Percentiles rank a stretch among this genome's conserved stretches.
phyloP scores from a whole-genome alignment of 2,797 vertebrate genomes.

The Rhadinocentrus ornatus region DNA sequence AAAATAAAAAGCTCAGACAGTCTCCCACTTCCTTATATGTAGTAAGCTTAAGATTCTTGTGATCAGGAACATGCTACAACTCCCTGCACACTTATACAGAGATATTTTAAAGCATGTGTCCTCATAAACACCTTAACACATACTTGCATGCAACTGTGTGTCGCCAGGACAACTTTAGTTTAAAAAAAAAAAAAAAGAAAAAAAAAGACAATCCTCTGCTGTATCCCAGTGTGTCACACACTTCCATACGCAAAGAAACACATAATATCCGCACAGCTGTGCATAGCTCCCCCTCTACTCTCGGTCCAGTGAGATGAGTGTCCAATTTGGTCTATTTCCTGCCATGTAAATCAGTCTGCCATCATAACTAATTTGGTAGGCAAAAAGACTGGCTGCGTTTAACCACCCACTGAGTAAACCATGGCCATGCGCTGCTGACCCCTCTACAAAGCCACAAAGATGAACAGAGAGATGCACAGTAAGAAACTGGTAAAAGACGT shows the following conservation, averaged over 20 bases:
- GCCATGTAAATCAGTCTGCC: slow-evolving; percentile 75
- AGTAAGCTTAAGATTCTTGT: slow-evolving; percentile 41
- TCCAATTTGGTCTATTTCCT: slow-evolving; percentile 65
- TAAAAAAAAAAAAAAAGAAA: slow-evolving; percentile 4
- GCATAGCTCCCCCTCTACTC: slow-evolving; percentile 21
- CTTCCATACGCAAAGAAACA: not conserved
- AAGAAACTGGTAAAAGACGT: slow-evolving; percentile 3
- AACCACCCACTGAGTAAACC: slow-evolving; percentile 75
- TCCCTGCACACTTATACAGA: slow-evolving; percentile 34
- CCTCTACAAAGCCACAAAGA: slow-evolving; percentile 67
- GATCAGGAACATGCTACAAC: slow-evolving; percentile 33
- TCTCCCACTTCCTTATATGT: slow-evolving; percentile 35
- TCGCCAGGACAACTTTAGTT: slow-evolving; percentile 69
- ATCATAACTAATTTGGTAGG: slow-evolving; percentile 76
- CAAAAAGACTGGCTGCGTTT: slow-evolving; percentile 69
- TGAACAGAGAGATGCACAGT: slow-evolving; percentile 7
- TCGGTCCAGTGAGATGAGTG: slow-evolving; percentile 21
- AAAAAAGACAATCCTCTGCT: slow-evolving; percentile 1
- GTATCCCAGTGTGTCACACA: slow-evolving; percentile 22
- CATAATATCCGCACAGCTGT: slow-evolving; percentile 9
- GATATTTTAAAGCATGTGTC: slow-evolving; percentile 67
- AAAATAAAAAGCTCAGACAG: slow-evolving; percentile 67
- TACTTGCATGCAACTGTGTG: slow-evolving; percentile 58
- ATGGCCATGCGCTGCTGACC: slow-evolving; percentile 67
- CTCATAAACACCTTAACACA: slow-evolving; percentile 75